phyloP scores from a whole-genome alignment of 2,888 invertebrate species.

The Platycheirus rosarum region DNA sequence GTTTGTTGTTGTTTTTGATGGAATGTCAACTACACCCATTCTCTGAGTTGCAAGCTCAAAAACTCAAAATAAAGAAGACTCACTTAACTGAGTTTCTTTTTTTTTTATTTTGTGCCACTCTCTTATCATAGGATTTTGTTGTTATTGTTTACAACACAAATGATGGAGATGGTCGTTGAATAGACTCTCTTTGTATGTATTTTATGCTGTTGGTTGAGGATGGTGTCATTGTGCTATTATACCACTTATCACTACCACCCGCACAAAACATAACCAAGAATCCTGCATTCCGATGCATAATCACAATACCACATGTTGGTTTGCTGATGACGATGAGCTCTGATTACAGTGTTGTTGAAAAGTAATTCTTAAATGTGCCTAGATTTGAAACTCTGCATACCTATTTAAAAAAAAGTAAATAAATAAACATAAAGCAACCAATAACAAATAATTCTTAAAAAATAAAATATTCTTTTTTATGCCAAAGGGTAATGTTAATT shows the following conservation, averaged over 20 bases:
- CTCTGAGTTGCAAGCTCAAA: constrained; percentile 12
- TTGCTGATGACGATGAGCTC: constrained; percentile 30
- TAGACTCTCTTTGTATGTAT: constrained; percentile 3
- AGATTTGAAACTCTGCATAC: no score
- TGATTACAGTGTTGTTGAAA: constrained; percentile 11
- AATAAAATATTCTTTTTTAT: no score
- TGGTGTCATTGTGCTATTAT: no score
- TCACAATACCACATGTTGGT: constrained; percentile 31
- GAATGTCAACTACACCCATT: constrained; percentile 67
- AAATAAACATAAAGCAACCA: no score
- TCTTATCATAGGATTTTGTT: constrained; percentile 47
- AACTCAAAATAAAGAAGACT: constrained; percentile 6
- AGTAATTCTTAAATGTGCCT: no score
- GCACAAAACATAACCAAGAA: constrained; percentile 6
- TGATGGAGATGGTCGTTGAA: not conserved
- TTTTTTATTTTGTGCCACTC: no score
- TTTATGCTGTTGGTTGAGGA: no score
- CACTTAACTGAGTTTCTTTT: constrained; percentile 33
- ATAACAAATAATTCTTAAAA: no score
- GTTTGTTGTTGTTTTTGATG: constrained; percentile 8
- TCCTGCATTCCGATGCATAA: constrained; percentile 40
- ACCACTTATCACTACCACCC: no score
- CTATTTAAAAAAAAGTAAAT: no score
- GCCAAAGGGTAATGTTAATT: no score
- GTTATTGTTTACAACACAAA: constrained; percentile 47